phyloP scores from a whole-genome alignment of 2,888 invertebrate species.

The Phengaris arion region DNA sequence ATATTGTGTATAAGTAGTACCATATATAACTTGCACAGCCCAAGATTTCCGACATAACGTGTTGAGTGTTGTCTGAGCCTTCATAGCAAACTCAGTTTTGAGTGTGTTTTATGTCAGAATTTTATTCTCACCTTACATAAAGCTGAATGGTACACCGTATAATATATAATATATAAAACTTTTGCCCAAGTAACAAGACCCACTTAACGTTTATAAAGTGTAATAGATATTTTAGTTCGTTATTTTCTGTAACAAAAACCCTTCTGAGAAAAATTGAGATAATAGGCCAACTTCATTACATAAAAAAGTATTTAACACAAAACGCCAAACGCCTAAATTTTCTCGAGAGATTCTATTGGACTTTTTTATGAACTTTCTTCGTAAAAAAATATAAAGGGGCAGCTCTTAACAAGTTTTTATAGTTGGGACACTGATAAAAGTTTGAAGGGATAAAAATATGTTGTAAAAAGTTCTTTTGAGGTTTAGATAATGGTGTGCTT shows the following conservation, averaged over 20 bases:
- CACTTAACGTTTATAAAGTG: background rate
- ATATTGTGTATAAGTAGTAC: no score
- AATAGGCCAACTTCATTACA: background rate
- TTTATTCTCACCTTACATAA: background rate
- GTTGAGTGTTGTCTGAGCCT: no score
- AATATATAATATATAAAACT: background rate
- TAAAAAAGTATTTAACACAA: background rate
- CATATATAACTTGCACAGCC: no score
- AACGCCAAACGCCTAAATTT: conserved; percentile 16
- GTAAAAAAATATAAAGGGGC: conserved; percentile 26
- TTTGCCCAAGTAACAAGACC: background rate
- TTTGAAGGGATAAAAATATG: conserved; percentile 16
- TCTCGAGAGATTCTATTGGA: background rate
- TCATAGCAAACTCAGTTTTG: background rate
- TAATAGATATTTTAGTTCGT: background rate
- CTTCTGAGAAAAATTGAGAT: background rate
- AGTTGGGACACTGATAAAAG: conserved; percentile 21
- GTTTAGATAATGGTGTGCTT: background rate
- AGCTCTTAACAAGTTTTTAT: conserved; percentile 11
- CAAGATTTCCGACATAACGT: no score
- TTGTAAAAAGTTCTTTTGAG: conserved; percentile 5
- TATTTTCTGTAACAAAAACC: background rate
- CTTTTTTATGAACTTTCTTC: conserved; percentile 28
- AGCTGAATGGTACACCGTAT: background rate
- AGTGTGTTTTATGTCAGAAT: background rate